phyloP scores from a whole-genome alignment of 2,113 vertebrate species.

The Saccopteryx leptura region DNA sequence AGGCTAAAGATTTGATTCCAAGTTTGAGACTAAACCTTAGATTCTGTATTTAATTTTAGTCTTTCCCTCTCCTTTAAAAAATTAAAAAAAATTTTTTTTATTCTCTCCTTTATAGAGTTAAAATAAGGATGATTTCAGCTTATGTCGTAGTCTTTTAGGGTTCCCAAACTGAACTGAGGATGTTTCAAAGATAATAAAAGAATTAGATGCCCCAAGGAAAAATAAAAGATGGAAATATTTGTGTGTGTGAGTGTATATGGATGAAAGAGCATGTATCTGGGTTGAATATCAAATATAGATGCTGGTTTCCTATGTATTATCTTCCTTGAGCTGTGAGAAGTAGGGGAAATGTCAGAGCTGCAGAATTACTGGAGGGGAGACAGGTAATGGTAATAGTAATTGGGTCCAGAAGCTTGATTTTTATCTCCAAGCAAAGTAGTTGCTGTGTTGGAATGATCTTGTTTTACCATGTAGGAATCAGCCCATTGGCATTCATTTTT shows the following conservation, averaged over 20 bases:
- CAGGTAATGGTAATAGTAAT: neutral
- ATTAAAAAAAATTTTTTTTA: too few species aligned
- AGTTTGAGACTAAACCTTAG: slow-evolving; percentile 4
- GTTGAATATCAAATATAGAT: neutral
- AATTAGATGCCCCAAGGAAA: neutral
- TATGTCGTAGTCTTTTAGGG: neutral
- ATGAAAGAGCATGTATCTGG: neutral
- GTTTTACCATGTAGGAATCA: neutral
- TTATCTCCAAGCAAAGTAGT: neutral
- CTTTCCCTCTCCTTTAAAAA: neutral
- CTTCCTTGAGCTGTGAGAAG: neutral
- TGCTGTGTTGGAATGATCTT: slow-evolving; percentile 10
- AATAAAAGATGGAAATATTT: neutral
- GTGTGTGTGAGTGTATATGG: neutral
- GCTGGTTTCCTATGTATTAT: neutral
- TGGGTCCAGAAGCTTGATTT: slow-evolving; percentile 7
- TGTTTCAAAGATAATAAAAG: neutral
- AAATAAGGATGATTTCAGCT: neutral
- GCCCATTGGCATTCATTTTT: neutral
- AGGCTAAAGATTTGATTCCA: slow-evolving; percentile 53
- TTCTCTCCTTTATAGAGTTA: neutral
- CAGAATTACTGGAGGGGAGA: neutral
- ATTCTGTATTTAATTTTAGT: slow-evolving; percentile 42
- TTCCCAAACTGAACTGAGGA: slow-evolving; percentile 29
- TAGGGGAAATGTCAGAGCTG: neutral